Percentiles rank a stretch among this genome's conserved stretches.
Conservation (phyloP, 2,797 vertebrate species). For the Tapera naevia region DNA sequence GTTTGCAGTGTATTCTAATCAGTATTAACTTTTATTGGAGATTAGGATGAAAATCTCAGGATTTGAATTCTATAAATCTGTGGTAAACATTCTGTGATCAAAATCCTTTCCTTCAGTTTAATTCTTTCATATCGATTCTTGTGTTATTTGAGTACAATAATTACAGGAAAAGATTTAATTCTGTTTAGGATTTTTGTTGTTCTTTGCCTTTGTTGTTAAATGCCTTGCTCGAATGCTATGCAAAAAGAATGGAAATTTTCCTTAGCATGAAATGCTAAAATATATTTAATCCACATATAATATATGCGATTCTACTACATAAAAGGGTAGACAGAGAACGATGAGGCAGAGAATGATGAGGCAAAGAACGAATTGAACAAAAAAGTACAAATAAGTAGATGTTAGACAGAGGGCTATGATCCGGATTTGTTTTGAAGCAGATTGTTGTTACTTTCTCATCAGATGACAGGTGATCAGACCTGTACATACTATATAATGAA, state of each 20-base stretch:
- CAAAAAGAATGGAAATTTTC: not conserved
- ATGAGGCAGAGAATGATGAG: not conserved
- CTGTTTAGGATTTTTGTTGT: not conserved
- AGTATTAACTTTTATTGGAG: slow-evolving; percentile 16
- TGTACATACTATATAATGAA: not conserved
- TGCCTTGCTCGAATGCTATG: not conserved
- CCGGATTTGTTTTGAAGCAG: not conserved
- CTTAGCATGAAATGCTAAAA: not conserved
- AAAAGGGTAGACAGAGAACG: not conserved
- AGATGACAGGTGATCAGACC: not conserved
- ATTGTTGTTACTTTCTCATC: not conserved
- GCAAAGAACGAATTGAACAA: not conserved
- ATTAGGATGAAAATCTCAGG: slow-evolving; percentile 47
- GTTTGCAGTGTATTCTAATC: not conserved
- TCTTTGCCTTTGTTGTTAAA: not conserved
- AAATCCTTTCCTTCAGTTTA: not conserved
- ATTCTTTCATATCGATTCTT: not conserved
- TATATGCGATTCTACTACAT: not conserved
- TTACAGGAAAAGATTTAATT: not conserved
- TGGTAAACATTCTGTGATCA: not conserved
- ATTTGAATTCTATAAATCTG: slow-evolving; percentile 32
- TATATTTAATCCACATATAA: not conserved
- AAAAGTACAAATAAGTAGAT: not conserved
- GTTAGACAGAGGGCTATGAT: not conserved
- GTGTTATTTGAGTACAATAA: not conserved